Base-by-base conservation (phyloP, 2,888 invertebrate species). In the Euzetes globulus region DNA sequence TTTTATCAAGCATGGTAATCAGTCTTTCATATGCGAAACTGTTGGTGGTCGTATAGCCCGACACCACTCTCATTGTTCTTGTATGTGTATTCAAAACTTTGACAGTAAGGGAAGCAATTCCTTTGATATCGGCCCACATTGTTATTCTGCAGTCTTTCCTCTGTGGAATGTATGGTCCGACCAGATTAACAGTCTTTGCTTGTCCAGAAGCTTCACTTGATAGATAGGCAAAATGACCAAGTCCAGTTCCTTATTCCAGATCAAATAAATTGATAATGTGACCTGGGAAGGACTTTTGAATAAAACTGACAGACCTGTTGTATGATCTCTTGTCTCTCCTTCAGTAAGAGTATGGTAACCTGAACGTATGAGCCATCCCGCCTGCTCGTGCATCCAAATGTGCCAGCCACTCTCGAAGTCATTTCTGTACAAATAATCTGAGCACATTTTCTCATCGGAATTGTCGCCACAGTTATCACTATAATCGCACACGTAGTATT, bases 381-480 rank as follows among this genome's bases (percentile, higher is more conserved):
- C 13, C 3, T 7, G 9, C 3, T 3, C 22, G 19, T 22, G 9
- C 22, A 13, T 25, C 78, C 78, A 78, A 52, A 75, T 60, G 25
- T 76, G 75, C 58, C 71, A 75, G 13, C 77, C 77, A 1, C 58
- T 65, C 41, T 78, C 78, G 41, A 78, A 78, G 25, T 74, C 76
- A 41, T 75, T 76, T n/a, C 77, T 50, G 6, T 37, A 29, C 15
- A 50, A 33, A 15, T 41, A 55, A 76, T 76, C 13, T 19, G 19
- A 75, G 37, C 78, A 78, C 47, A 55, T 58, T 2, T 52, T 73
- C 72, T 78, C 78, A 63, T 78, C 78, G 41, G 71, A 70, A 29
- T 71, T 71, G 71, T 78, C 77, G 11, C 78, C 78, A 70, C 78
- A 78, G 41, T 78, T 75, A 25, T 78, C 78, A 13, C 73, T 76